phyloP scores from a whole-genome alignment of 2,797 vertebrate species.

The Xerus rutilus region DNA sequence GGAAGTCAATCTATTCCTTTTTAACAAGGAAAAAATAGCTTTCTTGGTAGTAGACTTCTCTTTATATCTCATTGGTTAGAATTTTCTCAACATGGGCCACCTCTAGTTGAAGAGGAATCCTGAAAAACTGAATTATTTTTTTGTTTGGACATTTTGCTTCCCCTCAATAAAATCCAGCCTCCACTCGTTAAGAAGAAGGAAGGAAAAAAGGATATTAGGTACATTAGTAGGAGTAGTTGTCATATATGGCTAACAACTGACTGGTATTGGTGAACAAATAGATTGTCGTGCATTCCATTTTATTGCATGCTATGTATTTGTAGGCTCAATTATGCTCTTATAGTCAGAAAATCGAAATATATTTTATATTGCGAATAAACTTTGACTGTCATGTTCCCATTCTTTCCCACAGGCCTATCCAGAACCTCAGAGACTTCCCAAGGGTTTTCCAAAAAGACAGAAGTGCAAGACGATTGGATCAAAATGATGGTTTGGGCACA shows the following conservation, averaged over 20 bases:
- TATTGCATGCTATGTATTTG: neutral
- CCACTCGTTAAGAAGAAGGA: neutral
- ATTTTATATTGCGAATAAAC: neutral
- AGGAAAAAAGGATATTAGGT: neutral
- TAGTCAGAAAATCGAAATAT: neutral
- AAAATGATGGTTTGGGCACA: neutral
- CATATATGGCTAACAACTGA: neutral
- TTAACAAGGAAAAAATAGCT: neutral
- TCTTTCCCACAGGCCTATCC: neutral
- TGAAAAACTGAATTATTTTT: slow-evolving; percentile 42
- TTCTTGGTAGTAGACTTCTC: neutral
- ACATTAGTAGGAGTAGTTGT: neutral
- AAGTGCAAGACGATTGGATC: neutral
- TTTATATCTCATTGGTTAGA: neutral
- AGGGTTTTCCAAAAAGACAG: neutral
- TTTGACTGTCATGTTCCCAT: neutral
- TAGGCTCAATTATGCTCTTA: neutral
- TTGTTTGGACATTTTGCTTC: neutral
- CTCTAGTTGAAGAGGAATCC: neutral
- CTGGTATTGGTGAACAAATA: neutral
- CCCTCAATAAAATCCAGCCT: slow-evolving; percentile 27
- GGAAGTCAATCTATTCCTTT: neutral
- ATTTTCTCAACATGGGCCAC: neutral
- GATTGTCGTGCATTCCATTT: neutral
- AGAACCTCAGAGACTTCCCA: neutral